Percentiles rank a stretch among this genome's conserved stretches.
These are phyloP conservation scores for Shargacucullia verbasci DNA, from an alignment of 2,888 invertebrate genomes.

Conservation along the genomic window DNA sequence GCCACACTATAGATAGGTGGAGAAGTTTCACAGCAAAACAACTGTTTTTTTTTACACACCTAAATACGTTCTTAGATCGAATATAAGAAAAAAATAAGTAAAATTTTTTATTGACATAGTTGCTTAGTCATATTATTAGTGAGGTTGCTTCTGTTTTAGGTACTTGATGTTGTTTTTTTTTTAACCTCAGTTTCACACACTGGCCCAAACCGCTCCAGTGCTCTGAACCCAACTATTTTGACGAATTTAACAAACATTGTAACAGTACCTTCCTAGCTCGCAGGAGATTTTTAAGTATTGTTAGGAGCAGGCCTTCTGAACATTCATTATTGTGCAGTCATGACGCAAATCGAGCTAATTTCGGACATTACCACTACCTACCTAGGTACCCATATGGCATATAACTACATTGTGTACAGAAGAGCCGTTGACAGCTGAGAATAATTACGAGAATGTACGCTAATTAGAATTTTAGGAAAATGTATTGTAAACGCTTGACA, in stretches of 20 bases:
- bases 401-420: not conserved
- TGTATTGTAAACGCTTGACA: slow-evolving; percentile 30
- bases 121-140: too few relatives aligned
- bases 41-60: too few relatives aligned
- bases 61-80: too few relatives aligned
- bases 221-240: too few relatives aligned
- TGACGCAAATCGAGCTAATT: slow-evolving; percentile 22
- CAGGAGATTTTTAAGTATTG: not conserved
- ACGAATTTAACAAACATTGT: too few relatives aligned
- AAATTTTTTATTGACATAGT: too few relatives aligned
- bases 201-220: too few relatives aligned
- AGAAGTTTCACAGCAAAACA: not conserved
- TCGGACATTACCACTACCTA: slow-evolving; percentile 1
- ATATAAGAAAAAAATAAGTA: too few relatives aligned
- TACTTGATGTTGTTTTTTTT: too few relatives aligned
- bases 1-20: not conserved
- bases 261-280: too few relatives aligned
- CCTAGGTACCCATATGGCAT: slow-evolving; percentile 1
- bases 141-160: too few relatives aligned
- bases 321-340: not conserved
- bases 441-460: slow-evolving; percentile 21
- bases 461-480: slow-evolving; percentile 38
- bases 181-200: too few relatives aligned
- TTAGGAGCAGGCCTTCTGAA: not conserved
- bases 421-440: slow-evolving; percentile 18